A percentile compares a stretch with the other conserved stretches of the same genome.
Conservation (phyloP, 2,797 vertebrate species). For the Sternarchorhynchus goeldii region DNA sequence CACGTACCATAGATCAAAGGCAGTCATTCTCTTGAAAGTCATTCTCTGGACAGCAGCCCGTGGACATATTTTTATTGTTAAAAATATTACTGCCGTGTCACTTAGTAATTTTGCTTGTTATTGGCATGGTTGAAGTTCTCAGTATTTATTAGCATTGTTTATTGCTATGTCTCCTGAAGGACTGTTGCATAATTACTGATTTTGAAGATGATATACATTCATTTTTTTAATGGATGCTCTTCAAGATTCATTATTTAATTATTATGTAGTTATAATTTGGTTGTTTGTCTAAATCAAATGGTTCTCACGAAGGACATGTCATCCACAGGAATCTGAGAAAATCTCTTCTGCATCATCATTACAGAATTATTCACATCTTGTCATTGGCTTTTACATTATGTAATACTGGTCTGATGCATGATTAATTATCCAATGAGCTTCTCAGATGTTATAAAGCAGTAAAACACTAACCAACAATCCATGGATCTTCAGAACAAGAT, state of each 20-base stretch:
- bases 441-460: too few relatives aligned
- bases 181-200: neutral
- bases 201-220: neutral
- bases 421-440: too few relatives aligned
- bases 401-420: too few relatives aligned
- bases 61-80: constrained; percentile 2
- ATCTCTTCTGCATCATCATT: neutral
- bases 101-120: neutral
- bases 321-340: neutral
- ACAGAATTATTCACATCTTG: too few relatives aligned
- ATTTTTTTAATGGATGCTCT: neutral
- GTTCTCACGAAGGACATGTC: neutral
- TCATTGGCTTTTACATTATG: too few relatives aligned
- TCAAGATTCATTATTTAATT: neutral
- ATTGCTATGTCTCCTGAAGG: neutral
- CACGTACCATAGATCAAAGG: constrained; percentile 7
- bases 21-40: constrained; percentile 6
- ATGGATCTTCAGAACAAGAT: neutral
- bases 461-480: neutral
- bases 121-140: neutral
- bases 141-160: neutral
- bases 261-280: neutral
- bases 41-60: constrained; percentile 14
- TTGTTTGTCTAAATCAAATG: neutral
- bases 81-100: neutral